Evolutionary conservation across 2,113 vertebrate species (phyloP), one percentile per base, ranked within the genome.

Genomic region (Sigmodon hispidus): DNA sequence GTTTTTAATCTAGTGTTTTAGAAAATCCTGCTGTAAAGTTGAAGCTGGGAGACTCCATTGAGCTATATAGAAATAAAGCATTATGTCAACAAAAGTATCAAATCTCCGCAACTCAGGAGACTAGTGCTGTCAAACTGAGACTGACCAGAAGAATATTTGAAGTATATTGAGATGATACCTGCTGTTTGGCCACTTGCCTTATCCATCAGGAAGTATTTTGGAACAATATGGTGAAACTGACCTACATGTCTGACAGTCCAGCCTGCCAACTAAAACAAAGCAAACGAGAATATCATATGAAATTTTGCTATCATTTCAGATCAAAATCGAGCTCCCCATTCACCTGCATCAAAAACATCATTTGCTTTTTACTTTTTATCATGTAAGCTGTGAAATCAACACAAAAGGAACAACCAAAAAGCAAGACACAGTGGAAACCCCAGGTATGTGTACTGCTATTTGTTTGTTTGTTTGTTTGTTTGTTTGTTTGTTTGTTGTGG

Each of bases 371-470:
- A 99, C 99, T 89, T 99, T 99, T 98, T 99, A 99, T 98, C 99
- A 99, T 87, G 98, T 99, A 98, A 99, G 99, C 98, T 99, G 99
- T 96, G 99, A 99, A 98, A 99, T 99, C 96, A 99, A 99, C 98
- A 99, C 98, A 97, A 99, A 99, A 98, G 98, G 99, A 93, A 98
- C 99, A 96, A 98, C 98, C 92, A 99, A 99, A 98, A 99, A 99
- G 96, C 99, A 98, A 92, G 99, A 99, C 12, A 99, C 98, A 34
- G 98, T 99, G 48, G 99, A 99, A 98, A 99, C 99, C 26, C 98
- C 99, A 98, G 99, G 99, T 99, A 99, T 12, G 97, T 97, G 90
- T 91, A 59, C 24, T 72, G 36, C 79, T 36, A 36, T n/a, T 97
- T 57, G 19, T 19, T 57, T n/a, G 15, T n/a, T n/a, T 77, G 5